Evolutionary conservation across 2,797 vertebrate genomes (phyloP), one percentile per base, ranked within the genome.

Genomic region (Thunnus albacares): DNA sequence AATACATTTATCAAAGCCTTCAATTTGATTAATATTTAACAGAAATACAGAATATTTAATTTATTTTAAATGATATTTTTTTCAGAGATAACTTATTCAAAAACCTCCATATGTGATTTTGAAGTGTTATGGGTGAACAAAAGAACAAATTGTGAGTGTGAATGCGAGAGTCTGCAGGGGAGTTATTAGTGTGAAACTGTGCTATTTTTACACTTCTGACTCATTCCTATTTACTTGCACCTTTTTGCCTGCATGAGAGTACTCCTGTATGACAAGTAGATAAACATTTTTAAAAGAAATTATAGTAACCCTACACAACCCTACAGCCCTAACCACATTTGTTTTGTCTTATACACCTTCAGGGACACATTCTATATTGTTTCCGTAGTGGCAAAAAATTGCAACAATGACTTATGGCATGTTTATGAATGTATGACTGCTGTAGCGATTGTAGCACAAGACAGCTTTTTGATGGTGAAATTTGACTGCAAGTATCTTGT

Each of bases 171-270:
- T 83, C 79, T 62, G 77, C 79, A 83, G 75, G 63, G 61, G 81
- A 88, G 65, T 78, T 79, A 78, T 85, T 60, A 64, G 83, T 56
- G 84, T 82, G 83, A 89, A 89, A 77, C 51, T 24, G 56, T 71
- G 85, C 80, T 91, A 87, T 93, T 90, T 92, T 87, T 87, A 86
- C 62, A 81, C 83, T 68, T 77, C 85, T 90, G 90, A 90, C 82
- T 92, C 87, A 89, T 90, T 63, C 85, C 63, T 80, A 77, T 83
- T 82, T 77, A 71, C 78, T 77, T 83, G 78, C 55, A 69, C 74
- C 56, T 65, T 53, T 74, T 45, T 82, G 74, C 53, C 56, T 66
- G 67, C 65, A 53, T 47, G 62, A 71, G 60, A 81, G 47, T 80
- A 76, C 20, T 70, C 52, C 56, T 73, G 75, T 73, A 51, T 84